phyloP scores from a whole-genome alignment of 2,797 vertebrate species.

The Channallabes apus region DNA sequence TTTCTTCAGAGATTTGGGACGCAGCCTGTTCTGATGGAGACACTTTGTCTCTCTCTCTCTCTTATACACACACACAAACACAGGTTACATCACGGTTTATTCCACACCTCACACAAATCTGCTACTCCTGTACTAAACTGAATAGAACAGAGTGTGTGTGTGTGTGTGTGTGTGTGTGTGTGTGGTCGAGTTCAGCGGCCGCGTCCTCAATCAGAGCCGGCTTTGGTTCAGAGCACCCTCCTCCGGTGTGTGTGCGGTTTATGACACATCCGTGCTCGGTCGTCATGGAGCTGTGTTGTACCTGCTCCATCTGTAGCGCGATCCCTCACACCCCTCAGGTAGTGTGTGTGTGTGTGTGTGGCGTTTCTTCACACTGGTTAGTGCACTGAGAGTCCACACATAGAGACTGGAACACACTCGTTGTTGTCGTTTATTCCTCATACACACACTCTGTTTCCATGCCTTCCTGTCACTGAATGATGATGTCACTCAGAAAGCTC shows the following conservation, averaged over 20 bases:
- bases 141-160: not conserved
- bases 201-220: no score
- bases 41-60: no score
- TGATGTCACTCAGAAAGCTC: conserved; percentile 41
- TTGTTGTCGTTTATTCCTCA: not conserved
- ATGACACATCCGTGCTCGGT: not conserved
- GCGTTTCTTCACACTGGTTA: not conserved
- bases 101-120: not conserved
- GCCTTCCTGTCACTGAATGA: not conserved
- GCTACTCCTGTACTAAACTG: not conserved
- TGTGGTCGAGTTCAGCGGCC: no score
- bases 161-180: no score
- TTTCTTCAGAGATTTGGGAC: no score
- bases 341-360: not conserved
- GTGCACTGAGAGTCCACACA: not conserved
- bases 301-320: not conserved
- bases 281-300: not conserved
- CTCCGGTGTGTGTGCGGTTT: not conserved
- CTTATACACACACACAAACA: no score
- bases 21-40: no score
- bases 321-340: not conserved
- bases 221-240: no score
- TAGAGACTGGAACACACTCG: conserved; percentile 15
- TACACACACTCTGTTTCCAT: not conserved
- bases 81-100: not conserved